Conservation (phyloP, 2,797 vertebrate species). For the Ispidina picta region DNA sequence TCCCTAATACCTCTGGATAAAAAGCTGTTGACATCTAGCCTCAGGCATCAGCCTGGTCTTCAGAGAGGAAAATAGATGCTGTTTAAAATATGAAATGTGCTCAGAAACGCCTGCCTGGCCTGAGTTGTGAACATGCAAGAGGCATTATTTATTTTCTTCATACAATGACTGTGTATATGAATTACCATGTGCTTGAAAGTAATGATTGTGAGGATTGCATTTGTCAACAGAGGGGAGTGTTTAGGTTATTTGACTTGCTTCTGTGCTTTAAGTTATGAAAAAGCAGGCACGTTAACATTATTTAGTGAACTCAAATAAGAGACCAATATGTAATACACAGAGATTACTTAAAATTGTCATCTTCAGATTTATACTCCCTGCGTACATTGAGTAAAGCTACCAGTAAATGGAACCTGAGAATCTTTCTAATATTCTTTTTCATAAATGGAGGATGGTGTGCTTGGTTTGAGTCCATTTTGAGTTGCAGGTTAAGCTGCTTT, state of each 20-base stretch:
- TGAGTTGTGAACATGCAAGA: constrained; percentile 54
- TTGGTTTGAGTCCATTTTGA: background rate
- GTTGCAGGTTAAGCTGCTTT: background rate
- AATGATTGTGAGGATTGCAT: constrained; percentile 54
- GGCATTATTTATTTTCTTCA: constrained; percentile 8
- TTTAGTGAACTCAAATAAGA: constrained; percentile 52
- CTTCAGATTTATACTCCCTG: background rate
- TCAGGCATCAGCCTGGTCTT: background rate
- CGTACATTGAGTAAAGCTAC: background rate
- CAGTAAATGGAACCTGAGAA: background rate
- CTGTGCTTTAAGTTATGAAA: background rate
- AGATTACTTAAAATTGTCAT: background rate
- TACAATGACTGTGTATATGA: constrained; percentile 56
- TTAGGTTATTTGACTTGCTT: background rate
- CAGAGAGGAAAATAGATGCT: constrained; percentile 56
- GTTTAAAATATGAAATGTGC: constrained; percentile 58
- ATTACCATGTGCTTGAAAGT: constrained; percentile 46
- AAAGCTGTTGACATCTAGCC: background rate
- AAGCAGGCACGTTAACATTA: constrained; percentile 29
- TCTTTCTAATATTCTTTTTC: background rate
- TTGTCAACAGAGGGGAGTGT: constrained; percentile 54
- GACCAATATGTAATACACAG: background rate
- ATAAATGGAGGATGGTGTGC: background rate
- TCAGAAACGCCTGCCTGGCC: constrained; percentile 54
- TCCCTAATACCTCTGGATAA: background rate